Evolutionary conservation across 2,797 vertebrate genomes (phyloP).

Genomic region (Cynopterus sphinx): DNA sequence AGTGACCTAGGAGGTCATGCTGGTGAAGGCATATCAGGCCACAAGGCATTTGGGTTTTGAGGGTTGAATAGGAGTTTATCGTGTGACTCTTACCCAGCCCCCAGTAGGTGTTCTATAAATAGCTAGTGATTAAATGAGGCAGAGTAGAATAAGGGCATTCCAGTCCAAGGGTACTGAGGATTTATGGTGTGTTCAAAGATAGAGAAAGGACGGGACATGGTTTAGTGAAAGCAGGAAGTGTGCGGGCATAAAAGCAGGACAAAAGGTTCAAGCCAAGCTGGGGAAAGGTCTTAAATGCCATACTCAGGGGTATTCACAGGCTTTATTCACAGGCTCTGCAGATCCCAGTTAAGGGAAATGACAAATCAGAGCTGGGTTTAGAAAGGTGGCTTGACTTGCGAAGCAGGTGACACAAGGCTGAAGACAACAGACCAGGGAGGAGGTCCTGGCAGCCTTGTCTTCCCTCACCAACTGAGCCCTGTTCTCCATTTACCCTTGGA

Average conservation of each 20-base stretch:
- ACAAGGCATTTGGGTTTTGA: constrained; percentile 18
- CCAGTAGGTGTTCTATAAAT: not conserved
- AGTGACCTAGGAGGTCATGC: not conserved
- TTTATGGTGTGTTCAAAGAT: not conserved
- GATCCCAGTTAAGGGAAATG: not conserved
- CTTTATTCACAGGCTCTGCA: not conserved
- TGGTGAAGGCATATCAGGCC: not conserved
- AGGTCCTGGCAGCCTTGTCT: not conserved
- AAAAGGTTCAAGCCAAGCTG: not conserved
- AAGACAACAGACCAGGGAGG: not conserved
- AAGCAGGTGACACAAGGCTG: not conserved
- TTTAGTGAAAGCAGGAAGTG: not conserved
- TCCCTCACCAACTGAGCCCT: not conserved
- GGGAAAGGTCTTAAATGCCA: not conserved
- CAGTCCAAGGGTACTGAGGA: not conserved
- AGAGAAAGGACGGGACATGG: not conserved
- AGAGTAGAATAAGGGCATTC: not conserved
- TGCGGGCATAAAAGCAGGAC: not conserved
- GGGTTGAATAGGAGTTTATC: constrained; percentile 55
- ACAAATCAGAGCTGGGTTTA: not conserved
- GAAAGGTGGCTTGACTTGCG: not conserved
- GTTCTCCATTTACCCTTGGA: not conserved
- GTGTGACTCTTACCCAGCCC: not conserved
- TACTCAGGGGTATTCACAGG: not conserved
- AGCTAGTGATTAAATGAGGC: not conserved